Evolutionary conservation across 2,113 vertebrate genomes (phyloP).

Genomic region (Actenoides lindsayi): DNA sequence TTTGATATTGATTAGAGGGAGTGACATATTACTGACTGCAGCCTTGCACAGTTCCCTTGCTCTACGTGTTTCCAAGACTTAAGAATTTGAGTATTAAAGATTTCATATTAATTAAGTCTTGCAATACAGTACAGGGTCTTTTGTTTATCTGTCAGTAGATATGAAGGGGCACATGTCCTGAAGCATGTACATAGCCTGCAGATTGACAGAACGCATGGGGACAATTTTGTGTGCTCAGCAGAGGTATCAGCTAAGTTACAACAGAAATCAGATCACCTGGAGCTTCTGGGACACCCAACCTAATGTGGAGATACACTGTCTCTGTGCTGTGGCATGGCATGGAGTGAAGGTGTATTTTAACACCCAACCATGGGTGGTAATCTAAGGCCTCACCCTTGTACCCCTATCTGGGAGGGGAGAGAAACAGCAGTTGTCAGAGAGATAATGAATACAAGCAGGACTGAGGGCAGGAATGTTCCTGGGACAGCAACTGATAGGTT

Average conservation of each 20-base stretch:
- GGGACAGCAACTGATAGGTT: background rate
- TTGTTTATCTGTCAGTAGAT: background rate
- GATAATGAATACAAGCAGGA: background rate
- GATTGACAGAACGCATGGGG: background rate
- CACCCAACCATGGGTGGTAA: background rate
- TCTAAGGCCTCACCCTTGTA: background rate
- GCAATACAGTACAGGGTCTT: background rate
- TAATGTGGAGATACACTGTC: background rate
- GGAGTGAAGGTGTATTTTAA: background rate
- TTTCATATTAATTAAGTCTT: background rate
- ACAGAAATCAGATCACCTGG: background rate
- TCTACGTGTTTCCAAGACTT: background rate
- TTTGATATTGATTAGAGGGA: background rate
- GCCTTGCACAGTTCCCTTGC: background rate
- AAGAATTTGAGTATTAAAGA: background rate
- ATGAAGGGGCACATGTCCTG: background rate
- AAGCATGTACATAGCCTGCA: background rate
- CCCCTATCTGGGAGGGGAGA: background rate
- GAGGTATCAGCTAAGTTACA: background rate
- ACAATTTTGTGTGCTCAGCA: background rate
- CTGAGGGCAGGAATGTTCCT: background rate
- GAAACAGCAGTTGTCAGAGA: background rate
- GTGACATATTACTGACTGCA: background rate
- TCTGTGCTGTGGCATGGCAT: background rate
- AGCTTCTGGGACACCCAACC: background rate